Conservation (phyloP, 2,113 vertebrate genomes). For the Otocyon megalotis region DNA sequence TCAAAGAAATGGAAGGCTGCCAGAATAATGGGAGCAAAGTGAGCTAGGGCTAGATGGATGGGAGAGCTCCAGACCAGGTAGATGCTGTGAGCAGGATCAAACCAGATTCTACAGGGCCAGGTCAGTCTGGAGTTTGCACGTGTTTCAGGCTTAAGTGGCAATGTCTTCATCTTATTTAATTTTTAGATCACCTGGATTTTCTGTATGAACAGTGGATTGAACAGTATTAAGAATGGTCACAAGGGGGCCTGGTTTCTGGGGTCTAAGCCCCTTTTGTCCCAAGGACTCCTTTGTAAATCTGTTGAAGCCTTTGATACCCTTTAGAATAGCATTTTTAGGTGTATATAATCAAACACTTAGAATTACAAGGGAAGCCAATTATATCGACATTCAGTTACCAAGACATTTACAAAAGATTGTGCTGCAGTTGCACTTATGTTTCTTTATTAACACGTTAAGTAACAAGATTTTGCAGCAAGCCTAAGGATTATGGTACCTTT, state of each 20-base stretch:
- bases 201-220: background rate
- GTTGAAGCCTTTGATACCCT: background rate
- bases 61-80: background rate
- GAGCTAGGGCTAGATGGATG: background rate
- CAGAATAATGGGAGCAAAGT: background rate
- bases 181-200: conserved; percentile 3
- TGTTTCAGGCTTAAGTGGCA: conserved; percentile 4
- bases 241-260: background rate
- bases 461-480: background rate
- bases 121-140: background rate
- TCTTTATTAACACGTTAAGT: conserved; percentile 48
- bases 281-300: conserved; percentile 21
- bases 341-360: conserved; percentile 23
- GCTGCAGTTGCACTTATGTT: background rate
- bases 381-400: background rate
- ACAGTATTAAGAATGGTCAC: conserved; percentile 11
- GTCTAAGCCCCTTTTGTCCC: background rate
- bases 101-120: background rate
- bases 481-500: background rate
- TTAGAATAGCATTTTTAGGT: conserved; percentile 45
- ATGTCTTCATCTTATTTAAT: conserved; percentile 26
- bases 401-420: conserved; percentile 53
- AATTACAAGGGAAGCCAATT: conserved; percentile 35
- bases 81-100: background rate
- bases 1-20: background rate